Percentiles rank a stretch among this genome's conserved stretches.
phyloP scores from a whole-genome alignment of 2,888 invertebrate genomes.

The Meiosimyza platycephala region DNA sequence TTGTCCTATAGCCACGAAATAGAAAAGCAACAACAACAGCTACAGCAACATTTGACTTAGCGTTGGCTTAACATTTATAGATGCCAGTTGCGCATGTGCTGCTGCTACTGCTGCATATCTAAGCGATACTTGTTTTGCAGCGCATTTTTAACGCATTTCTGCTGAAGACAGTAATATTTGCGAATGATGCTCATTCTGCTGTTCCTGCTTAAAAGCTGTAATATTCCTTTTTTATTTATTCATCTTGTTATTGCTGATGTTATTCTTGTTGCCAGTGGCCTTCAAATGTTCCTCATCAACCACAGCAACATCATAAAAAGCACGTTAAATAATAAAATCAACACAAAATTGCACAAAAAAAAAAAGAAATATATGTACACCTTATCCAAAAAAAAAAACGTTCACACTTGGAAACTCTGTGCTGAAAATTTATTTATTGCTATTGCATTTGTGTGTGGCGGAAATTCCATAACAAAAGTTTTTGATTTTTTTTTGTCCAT shows the following conservation, averaged over 20 bases:
- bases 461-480: slow-evolving; percentile 23
- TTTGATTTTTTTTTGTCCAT: too few relatives aligned
- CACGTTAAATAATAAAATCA: slow-evolving; percentile 2
- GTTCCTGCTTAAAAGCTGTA: too few relatives aligned
- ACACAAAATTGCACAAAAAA: not conserved
- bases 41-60: slow-evolving; percentile 12
- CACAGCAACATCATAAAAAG: not conserved
- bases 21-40: slow-evolving; percentile 4
- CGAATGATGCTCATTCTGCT: too few relatives aligned
- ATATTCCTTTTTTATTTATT: too few relatives aligned
- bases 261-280: slow-evolving; percentile 8
- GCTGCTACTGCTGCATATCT: not conserved
- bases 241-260: not conserved
- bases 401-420: slow-evolving; percentile 2
- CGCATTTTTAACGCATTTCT: slow-evolving; percentile 4
- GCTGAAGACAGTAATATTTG: not conserved
- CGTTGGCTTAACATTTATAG: not conserved
- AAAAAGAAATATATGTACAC: not conserved
- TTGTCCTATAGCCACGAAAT: slow-evolving; percentile 11
- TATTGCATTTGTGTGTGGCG: slow-evolving; percentile 14
- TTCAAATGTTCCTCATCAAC: slow-evolving; percentile 13
- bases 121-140: slow-evolving; percentile 14
- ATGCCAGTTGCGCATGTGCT: not conserved
- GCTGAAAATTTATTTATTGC: slow-evolving; percentile 21
- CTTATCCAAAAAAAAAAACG: not conserved